phyloP scores from a whole-genome alignment of 2,797 vertebrate species.

The Syndactyla subalaris region DNA sequence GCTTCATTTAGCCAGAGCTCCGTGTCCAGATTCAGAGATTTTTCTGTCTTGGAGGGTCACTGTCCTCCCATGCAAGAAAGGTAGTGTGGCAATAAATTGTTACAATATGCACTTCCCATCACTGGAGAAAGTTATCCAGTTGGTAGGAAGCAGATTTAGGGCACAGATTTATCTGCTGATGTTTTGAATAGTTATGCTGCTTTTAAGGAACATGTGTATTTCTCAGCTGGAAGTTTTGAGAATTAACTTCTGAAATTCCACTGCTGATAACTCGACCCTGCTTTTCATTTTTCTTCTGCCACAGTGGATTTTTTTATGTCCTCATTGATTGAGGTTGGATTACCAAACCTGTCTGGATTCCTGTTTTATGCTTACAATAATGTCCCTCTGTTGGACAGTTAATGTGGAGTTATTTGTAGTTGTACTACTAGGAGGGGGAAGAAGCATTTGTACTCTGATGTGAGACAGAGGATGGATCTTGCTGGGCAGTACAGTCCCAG shows the following conservation, averaged over 20 bases:
- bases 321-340: not conserved
- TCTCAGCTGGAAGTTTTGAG: not conserved
- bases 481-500: not conserved
- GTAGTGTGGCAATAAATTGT: not conserved
- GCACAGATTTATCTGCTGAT: not conserved
- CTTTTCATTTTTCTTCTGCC: not conserved
- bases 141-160: not conserved
- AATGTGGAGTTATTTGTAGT: not conserved
- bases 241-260: not conserved
- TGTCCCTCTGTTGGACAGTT: not conserved
- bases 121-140: not conserved
- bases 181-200: not conserved
- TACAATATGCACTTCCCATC: not conserved
- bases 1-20: slow-evolving; percentile 8
- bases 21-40: not conserved
- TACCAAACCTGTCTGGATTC: not conserved
- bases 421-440: not conserved
- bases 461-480: not conserved
- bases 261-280: not conserved
- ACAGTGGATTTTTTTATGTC: not conserved
- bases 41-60: not conserved
- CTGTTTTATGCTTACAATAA: not conserved
- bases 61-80: not conserved
- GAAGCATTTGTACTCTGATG: not conserved
- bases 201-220: not conserved